phyloP scores from a whole-genome alignment of 1,140 invertebrate species.

The Drosophila funebris region DNA sequence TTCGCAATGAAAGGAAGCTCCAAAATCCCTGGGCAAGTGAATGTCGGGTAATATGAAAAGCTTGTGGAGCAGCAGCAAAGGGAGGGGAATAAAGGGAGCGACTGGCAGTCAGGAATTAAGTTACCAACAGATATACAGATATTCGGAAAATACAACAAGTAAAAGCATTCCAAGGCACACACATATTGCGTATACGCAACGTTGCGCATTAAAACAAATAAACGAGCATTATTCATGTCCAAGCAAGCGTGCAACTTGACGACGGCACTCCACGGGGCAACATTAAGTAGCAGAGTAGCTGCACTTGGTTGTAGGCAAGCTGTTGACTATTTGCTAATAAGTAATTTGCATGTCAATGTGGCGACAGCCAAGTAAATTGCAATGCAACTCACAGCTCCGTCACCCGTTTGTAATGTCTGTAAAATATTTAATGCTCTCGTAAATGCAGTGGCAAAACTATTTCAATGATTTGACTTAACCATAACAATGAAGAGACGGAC shows the following conservation, averaged over 20 bases:
- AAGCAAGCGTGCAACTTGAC: conserved; percentile 63
- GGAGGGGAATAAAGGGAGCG: not conserved
- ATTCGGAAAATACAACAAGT: conserved; percentile 36
- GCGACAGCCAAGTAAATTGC: conserved; percentile 44
- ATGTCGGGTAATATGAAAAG: conserved; percentile 21
- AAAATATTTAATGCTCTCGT: conserved; percentile 26
- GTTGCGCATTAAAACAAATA: conserved; percentile 69
- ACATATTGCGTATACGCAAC: conserved; percentile 71
- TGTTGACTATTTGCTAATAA: conserved; percentile 35
- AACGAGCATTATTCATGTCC: conserved; percentile 66
- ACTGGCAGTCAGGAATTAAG: conserved; percentile 50
- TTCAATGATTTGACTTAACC: conserved; percentile 33
- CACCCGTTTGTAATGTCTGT: not conserved
- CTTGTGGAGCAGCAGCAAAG: not conserved
- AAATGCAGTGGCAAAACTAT: conserved; percentile 28
- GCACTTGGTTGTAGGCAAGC: not conserved
- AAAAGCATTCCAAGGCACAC: conserved; percentile 7
- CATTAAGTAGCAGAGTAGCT: not conserved
- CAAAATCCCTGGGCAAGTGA: conserved; percentile 31
- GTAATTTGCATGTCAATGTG: conserved; percentile 58
- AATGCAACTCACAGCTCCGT: not conserved
- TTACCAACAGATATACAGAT: conserved; percentile 38
- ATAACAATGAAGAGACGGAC: not conserved
- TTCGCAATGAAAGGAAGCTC: conserved; percentile 14
- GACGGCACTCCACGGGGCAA: conserved; percentile 16